Base-by-base conservation (phyloP, 1,140 invertebrate species). In the honey bee (Apis mellifera) region DNA sequence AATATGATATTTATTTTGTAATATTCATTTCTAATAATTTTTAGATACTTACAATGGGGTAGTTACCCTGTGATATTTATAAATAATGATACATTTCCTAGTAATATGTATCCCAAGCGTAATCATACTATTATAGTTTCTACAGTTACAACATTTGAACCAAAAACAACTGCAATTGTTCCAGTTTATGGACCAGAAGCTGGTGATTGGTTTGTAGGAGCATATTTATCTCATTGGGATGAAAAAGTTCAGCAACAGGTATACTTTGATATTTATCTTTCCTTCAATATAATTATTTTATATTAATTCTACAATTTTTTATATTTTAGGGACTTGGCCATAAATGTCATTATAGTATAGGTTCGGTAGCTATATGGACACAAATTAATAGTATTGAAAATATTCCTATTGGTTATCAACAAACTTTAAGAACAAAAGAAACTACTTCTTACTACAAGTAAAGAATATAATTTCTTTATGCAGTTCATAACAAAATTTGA, bases 121-220 rank as follows among this genome's bases (percentile, higher is more conserved):
- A 91, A 93, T 74, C 86, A 91, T 64, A 89, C 93, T 23, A 90
- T 92, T 76, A 87, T 90, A 23, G 75, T 95, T n/a, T 90, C 90
- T 23, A 90, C 94, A 48, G 80, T 91, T 21, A 94, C 95, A 57
- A 92, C 91, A 73, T 95, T 92, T 79, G 89, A 94, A 78, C 89
- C 94, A 72, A 93, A 94, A 83, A 90, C 92, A 78, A 90, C 94
- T 42, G 92, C 91, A 15, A 89, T 95, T 71, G 87, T 95, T 83
- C 93, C 94, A 54, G 84, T 95, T 55, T 94, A 94, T 78, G 94
- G 94, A 87, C 95, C 95, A 48, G 83, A 94, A 60, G 93, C 95
- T 62, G 95, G 95, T 57, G 94, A 95, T 86, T 96, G 95, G 95
- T 96, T 95, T 92, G 94, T 95, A 52, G 94, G 94, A 65, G 95